Percentiles rank a stretch among this genome's conserved stretches.
Evolutionary conservation across 2,113 vertebrate genomes (phyloP).

Genomic region (Tylochromis polylepis): DNA sequence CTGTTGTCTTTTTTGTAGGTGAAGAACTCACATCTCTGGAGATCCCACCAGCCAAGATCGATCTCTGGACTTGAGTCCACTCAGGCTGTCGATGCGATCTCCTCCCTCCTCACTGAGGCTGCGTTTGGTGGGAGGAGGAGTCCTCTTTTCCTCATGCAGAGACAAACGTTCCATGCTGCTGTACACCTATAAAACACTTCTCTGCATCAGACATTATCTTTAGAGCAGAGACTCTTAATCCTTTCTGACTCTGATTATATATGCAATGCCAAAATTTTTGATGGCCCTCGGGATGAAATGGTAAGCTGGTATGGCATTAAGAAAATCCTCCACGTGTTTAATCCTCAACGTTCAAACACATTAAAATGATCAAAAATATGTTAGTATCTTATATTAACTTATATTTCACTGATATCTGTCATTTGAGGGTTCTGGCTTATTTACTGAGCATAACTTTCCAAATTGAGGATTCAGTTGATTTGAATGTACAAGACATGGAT

Average conservation of each 20-base stretch:
- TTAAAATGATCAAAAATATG: neutral
- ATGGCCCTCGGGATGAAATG: neutral
- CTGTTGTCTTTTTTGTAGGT: neutral
- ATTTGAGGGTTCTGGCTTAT: neutral
- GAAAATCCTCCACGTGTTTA: neutral
- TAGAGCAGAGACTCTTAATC: neutral
- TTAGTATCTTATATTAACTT: neutral
- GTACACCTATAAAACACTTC: conserved; percentile 79
- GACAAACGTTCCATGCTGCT: conserved; percentile 97
- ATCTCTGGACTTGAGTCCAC: conserved; percentile 82
- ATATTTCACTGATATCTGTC: neutral
- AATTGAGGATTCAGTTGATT: neutral
- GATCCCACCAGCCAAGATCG: conserved; percentile 92
- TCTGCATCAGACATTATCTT: neutral
- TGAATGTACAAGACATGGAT: neutral
- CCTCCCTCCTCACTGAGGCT: conserved; percentile 94
- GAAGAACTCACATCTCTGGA: conserved; percentile 85
- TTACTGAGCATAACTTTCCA: neutral
- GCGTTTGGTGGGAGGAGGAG: conserved; percentile 87
- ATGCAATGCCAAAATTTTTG: neutral
- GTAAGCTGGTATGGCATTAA: neutral
- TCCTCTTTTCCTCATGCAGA: conserved; percentile 86
- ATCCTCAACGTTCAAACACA: neutral
- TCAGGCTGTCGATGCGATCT: conserved; percentile 81
- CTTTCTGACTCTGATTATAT: neutral